Evolutionary conservation across 2,113 vertebrate genomes (phyloP), one percentile per base, ranked within the genome.

Genomic region (Hypocryptadius cinnamomeus): DNA sequence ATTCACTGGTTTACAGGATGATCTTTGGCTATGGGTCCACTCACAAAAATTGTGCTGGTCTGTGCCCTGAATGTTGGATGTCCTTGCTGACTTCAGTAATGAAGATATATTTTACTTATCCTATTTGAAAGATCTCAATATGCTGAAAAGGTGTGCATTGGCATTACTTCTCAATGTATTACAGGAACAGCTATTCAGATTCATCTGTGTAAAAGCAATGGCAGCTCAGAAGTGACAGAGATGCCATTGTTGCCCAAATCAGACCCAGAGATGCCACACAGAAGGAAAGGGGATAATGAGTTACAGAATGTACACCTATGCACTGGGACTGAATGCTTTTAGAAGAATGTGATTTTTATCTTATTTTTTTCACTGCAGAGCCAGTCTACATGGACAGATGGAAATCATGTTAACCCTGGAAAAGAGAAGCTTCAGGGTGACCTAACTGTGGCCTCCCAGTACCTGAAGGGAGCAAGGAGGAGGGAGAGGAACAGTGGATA

Each of bases 231-330:
- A 61, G 15, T 8, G 33, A 20, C 57, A 94, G 0, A 61, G 22
- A 47, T 53, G 61, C 13, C 39, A 20, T 9, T 9, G 13, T 2
- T 80, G 44, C 30, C 63, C 25, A 31, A 51, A 80, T 2, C 1
- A 10, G 56, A 66, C 9, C 9, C 1, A 5, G 24, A 51, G 13
- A 0, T 31, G 37, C 25, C 24, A 42, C 53, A 28, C 4, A 5
- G 72, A 91, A 65, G 28, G 48, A 84, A 66, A 74, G 19, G 22
- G 27, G 15, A 53, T 1, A 72, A 57, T 27, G 54, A 60, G 35
- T 16, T 78, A 33, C 47, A 84, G 44, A 51, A 83, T 13, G 15
- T 18, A 23, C n/a, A 60, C 7, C 59, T 35, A 37, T 3, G 9
- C 0, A 4, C 16, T 11, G 30, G 23, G 27, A 31, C 39, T 37